Conservation (phyloP, 2,797 vertebrate species). For the Sebastes nivosus region DNA sequence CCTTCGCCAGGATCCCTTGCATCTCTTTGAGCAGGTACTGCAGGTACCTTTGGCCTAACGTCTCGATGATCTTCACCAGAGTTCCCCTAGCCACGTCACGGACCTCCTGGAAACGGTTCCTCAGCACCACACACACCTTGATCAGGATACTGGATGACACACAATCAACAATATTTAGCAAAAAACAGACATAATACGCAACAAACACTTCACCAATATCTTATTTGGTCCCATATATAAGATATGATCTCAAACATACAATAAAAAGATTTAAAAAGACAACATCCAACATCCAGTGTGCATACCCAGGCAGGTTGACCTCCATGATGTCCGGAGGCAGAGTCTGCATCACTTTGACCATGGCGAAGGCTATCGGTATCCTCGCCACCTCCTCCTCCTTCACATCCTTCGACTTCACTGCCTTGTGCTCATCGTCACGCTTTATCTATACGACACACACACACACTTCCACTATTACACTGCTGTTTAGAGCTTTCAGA, state of each 20-base stretch:
- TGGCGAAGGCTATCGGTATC: conserved; percentile 93
- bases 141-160: conserved; percentile 87
- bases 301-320: conserved; percentile 91
- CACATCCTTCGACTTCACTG: conserved; percentile 90
- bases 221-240: neutral
- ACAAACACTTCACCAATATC: neutral
- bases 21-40: conserved; percentile 94
- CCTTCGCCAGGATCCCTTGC: conserved; percentile 89
- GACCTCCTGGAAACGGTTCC: conserved; percentile 95
- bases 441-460: conserved; percentile 82
- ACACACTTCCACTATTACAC: neutral
- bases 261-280: neutral
- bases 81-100: conserved; percentile 92
- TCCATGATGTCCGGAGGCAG: conserved; percentile 93
- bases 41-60: conserved; percentile 89
- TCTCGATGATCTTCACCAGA: conserved; percentile 91
- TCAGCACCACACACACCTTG: conserved; percentile 92
- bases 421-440: conserved; percentile 94
- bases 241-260: neutral
- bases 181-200: neutral
- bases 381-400: conserved; percentile 93
- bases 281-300: neutral
- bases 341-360: conserved; percentile 95
- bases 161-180: neutral
- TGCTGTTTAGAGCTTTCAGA: neutral